These are phyloP conservation scores for Lepidocyrtoides sp. DNA, from an alignment of 2,888 invertebrate species.

Conservation along the genomic window DNA sequence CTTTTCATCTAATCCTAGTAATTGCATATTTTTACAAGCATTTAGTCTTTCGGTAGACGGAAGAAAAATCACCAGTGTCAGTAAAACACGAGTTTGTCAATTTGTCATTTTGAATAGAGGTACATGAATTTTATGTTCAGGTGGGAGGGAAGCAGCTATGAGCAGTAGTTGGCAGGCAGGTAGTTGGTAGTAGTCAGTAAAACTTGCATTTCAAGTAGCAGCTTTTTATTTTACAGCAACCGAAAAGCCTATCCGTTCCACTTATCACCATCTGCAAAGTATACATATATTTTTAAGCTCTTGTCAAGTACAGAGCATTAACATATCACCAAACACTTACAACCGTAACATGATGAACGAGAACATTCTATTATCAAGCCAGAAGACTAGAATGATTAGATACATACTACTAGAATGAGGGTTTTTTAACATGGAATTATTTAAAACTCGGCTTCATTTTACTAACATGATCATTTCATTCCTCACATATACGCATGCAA, in stretches of 20 bases:
- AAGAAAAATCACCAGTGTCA: not conserved
- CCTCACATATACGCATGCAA: not conserved
- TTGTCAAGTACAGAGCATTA: not conserved
- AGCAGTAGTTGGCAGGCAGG: too few species aligned
- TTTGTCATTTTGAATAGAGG: slow-evolving; percentile 5
- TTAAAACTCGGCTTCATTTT: slow-evolving; percentile 12
- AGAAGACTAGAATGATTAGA: not conserved
- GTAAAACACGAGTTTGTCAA: not conserved
- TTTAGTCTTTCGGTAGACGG: not conserved
- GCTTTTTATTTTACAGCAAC: too few species aligned
- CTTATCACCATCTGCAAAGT: too few species aligned
- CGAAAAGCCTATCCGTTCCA: too few species aligned
- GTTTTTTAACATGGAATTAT: slow-evolving; percentile 39
- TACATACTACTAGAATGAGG: not conserved
- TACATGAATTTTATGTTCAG: not conserved
- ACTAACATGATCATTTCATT: not conserved
- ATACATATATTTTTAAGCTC: not conserved
- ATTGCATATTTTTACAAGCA: not conserved
- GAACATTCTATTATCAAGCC: not conserved
- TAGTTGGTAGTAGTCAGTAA: too few species aligned
- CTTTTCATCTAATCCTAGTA: not conserved
- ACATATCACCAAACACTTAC: not conserved
- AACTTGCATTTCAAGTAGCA: too few species aligned
- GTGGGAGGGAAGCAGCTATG: not conserved
- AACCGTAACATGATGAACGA: not conserved